Percentiles rank a stretch among this genome's conserved stretches.
These are phyloP conservation scores for Stichopus horrens DNA, from an alignment of 53 echinoderm and acorn worm genomes.

Conservation along the genomic window DNA sequence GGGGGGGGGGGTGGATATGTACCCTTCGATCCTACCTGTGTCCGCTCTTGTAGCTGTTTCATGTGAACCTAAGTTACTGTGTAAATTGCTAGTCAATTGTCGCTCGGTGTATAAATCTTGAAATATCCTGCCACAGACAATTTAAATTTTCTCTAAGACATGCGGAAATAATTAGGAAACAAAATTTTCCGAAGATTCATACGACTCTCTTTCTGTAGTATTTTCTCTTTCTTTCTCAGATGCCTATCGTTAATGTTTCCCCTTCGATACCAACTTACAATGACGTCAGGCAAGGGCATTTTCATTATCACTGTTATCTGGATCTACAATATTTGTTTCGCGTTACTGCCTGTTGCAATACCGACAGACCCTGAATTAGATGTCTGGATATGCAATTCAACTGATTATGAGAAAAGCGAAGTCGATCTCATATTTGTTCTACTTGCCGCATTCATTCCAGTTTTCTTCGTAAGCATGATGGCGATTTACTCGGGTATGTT, in stretches of 20 bases:
- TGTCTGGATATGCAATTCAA: neutral
- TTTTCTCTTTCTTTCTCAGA: neutral
- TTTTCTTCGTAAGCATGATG: neutral
- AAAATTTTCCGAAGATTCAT: too few relatives aligned
- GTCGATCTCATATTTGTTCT: neutral
- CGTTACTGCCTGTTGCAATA: neutral
- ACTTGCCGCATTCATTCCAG: neutral
- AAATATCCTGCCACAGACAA: too few relatives aligned
- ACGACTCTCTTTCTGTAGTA: neutral
- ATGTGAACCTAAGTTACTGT: too few relatives aligned
- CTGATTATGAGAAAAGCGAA: neutral
- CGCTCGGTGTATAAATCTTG: too few relatives aligned
- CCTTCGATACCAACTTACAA: neutral
- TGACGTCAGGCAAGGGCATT: neutral
- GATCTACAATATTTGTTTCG: constrained; percentile 13
- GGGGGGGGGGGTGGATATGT: too few relatives aligned
- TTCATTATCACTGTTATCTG: neutral
- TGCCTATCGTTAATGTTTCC: neutral
- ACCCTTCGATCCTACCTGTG: too few relatives aligned
- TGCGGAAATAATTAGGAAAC: too few relatives aligned
- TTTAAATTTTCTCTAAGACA: too few relatives aligned
- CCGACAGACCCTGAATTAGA: neutral
- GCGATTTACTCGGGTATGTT: neutral
- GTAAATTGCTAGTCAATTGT: too few relatives aligned
- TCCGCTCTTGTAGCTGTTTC: too few relatives aligned